Percentiles rank a stretch among this genome's conserved stretches.
phyloP scores from a whole-genome alignment of 2,888 invertebrate genomes.

The Lycophotia porphyrea region DNA sequence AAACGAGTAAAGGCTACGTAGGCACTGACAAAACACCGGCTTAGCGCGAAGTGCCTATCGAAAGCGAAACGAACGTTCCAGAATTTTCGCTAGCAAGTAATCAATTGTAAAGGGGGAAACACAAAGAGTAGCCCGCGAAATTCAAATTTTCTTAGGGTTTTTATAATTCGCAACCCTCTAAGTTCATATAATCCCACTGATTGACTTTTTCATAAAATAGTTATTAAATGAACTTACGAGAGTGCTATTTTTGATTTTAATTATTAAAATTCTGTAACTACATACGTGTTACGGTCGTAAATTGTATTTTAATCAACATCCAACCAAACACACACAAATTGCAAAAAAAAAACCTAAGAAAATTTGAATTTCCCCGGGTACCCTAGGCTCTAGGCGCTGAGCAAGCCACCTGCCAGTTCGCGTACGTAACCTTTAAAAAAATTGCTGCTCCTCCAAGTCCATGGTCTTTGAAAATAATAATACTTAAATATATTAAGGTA shows the following conservation, averaged over 20 bases:
- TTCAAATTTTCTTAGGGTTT: background rate
- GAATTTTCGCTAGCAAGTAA: background rate
- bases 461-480: slow-evolving; percentile 38
- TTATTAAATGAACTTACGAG: too few species aligned
- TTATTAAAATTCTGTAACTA: too few species aligned
- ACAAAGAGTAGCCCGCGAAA: background rate
- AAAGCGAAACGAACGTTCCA: too few species aligned
- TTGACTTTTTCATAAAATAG: too few species aligned
- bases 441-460: slow-evolving; percentile 8
- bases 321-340: background rate
- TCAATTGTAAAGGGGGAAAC: background rate
- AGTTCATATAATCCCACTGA: too few species aligned
- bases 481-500: slow-evolving; percentile 40
- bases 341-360: background rate
- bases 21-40: too few species aligned
- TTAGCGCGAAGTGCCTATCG: background rate
- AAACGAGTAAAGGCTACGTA: background rate
- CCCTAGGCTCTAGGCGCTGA: background rate
- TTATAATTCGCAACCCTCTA: background rate
- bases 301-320: too few species aligned
- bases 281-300: too few species aligned
- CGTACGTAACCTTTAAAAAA: background rate
- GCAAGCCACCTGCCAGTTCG: background rate
- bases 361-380: background rate
- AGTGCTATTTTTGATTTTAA: too few species aligned